A percentile compares a stretch with the other conserved stretches of the same genome.
phyloP scores from a whole-genome alignment of 1,140 invertebrate genomes.

The Tetramorium simillimum region DNA sequence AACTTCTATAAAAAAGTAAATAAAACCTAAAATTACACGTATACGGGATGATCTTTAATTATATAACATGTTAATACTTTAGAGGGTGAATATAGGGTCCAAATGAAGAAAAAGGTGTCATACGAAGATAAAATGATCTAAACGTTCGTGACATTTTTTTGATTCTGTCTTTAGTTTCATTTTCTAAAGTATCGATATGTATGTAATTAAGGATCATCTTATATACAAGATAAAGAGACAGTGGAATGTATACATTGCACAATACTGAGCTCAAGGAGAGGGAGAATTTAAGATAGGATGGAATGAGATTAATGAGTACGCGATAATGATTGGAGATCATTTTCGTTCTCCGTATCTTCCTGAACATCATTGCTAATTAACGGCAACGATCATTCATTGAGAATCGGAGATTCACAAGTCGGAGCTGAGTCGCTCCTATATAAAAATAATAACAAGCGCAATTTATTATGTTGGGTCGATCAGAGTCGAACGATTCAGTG shows the following conservation, averaged over 20 bases:
- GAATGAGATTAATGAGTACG: constrained; percentile 63
- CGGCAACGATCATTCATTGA: neutral
- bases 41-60: constrained; percentile 15
- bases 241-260: constrained; percentile 84
- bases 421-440: constrained; percentile 41
- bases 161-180: neutral
- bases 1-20: constrained; percentile 59
- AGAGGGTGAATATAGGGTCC: neutral
- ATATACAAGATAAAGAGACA: constrained; percentile 62
- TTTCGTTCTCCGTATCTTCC: constrained; percentile 47
- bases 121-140: neutral
- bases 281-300: constrained; percentile 62
- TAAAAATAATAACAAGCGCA: constrained; percentile 68
- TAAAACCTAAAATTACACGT: constrained; percentile 53
- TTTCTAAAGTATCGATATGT: neutral
- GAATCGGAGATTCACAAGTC: constrained; percentile 37
- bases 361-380: neutral
- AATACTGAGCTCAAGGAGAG: constrained; percentile 76
- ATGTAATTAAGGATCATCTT: neutral
- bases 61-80: neutral
- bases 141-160: constrained; percentile 1
- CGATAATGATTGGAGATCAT: constrained; percentile 79
- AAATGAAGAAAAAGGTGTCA: neutral
- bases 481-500: neutral
- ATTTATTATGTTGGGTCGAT: constrained; percentile 9